phyloP scores from a whole-genome alignment of 1,140 invertebrate species.

The Daktulosphaira vitifoliae region DNA sequence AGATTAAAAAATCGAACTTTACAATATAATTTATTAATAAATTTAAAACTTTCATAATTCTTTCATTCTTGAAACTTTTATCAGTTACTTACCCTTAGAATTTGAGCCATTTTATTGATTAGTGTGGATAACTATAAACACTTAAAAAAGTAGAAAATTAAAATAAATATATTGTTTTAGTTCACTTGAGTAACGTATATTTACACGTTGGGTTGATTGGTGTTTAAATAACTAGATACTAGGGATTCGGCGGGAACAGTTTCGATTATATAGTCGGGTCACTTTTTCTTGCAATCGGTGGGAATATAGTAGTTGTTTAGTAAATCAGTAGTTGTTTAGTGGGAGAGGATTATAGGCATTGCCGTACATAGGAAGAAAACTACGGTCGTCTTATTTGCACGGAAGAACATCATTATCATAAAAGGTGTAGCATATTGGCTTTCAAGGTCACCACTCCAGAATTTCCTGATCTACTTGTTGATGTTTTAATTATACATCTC shows the following conservation, averaged over 20 bases:
- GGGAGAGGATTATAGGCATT: too few species aligned
- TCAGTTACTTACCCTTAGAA: too few species aligned
- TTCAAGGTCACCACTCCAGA: constrained; percentile 18
- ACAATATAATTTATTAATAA: too few species aligned
- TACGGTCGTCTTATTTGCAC: not conserved
- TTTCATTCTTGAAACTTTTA: too few species aligned
- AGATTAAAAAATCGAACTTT: too few species aligned
- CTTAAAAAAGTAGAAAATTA: too few species aligned
- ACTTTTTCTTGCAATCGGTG: not conserved
- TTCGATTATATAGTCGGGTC: constrained; percentile 24
- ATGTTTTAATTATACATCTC: not conserved
- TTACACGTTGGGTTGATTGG: not conserved
- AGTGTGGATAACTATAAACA: too few species aligned
- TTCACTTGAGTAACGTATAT: too few species aligned
- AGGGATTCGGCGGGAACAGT: constrained; percentile 22
- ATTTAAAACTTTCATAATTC: too few species aligned
- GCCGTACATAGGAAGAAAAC: constrained; percentile 20
- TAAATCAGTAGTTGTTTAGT: too few species aligned
- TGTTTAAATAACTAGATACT: constrained; percentile 17
- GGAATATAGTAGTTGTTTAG: not conserved
- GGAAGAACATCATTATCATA: constrained; percentile 10
- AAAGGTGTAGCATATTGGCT: constrained; percentile 11
- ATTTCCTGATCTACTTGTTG: not conserved
- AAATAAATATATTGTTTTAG: too few species aligned
- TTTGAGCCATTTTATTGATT: too few species aligned